Percentiles rank a stretch among this genome's conserved stretches.
Evolutionary conservation across 2,113 vertebrate genomes (phyloP).

Genomic region (Apteryx mantelli): DNA sequence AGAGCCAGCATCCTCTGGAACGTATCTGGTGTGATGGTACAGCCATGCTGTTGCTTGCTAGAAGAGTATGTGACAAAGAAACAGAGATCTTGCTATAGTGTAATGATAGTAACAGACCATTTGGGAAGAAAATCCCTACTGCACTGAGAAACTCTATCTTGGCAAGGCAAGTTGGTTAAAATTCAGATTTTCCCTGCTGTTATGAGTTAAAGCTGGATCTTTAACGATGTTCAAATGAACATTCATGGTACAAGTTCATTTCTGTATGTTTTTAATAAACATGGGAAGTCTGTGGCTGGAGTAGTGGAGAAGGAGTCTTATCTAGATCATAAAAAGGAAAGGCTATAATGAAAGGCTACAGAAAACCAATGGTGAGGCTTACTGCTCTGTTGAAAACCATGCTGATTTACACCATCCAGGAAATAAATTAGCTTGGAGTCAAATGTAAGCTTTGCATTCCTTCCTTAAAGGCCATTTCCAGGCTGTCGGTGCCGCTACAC

Average conservation of each 20-base stretch:
- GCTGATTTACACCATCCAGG: not conserved
- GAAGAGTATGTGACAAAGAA: not conserved
- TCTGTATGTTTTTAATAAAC: not conserved
- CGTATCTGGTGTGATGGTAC: not conserved
- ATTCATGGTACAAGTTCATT: not conserved
- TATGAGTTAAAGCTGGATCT: not conserved
- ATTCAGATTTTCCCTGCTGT: not conserved
- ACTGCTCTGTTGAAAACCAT: not conserved
- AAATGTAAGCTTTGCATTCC: not conserved
- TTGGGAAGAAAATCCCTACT: not conserved
- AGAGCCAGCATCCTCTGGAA: not conserved
- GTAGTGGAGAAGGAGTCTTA: not conserved
- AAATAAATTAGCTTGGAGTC: too few species aligned
- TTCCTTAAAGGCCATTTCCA: not conserved
- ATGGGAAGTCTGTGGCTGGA: not conserved
- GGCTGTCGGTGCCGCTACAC: accelerated
- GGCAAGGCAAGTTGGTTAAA: not conserved
- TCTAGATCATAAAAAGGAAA: not conserved
- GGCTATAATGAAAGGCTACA: not conserved
- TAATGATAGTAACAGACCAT: not conserved
- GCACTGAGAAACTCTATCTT: not conserved
- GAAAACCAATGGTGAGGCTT: not conserved
- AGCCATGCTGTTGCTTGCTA: not conserved
- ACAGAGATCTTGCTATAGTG: not conserved
- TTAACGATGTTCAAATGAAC: not conserved